Evolutionary conservation across 2,113 vertebrate species (phyloP), one percentile per base, ranked within the genome.

Genomic region (Syngnathoides biaculeatus): DNA sequence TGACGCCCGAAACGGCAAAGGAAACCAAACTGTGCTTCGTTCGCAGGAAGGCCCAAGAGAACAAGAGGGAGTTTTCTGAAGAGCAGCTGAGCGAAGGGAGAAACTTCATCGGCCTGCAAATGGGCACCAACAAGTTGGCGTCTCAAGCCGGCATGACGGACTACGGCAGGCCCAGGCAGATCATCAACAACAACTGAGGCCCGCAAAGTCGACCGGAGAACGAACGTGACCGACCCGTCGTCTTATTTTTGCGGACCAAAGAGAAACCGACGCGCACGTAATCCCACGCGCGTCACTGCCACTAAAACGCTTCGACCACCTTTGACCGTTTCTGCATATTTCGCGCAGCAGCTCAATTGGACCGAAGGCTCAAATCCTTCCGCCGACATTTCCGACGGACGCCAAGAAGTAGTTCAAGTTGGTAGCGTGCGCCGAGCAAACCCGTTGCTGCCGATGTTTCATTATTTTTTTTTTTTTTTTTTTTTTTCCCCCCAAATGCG

Each of bases 101-200:
- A 88, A 93, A 90, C 19, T 90, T 98, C 77, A 99, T 99, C 0
- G 96, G 96, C 56, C 83, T 98, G 79, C 97, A 98, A 88, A 98
- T 98, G 95, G 97, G 96, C 69, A 95, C 84, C 84, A 99, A 98
- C 87, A 93, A 88, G 88, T 94, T 95, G 11, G 96, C 96, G 47
- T 94, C 95, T 65, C 96, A 97, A 89, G 90, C 95, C 0, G 96
- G 96, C 67, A 98, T 96, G 95, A 95, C 93, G 0, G 93, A 95
- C 72, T 99, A 99, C 0, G 97, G 97, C 4, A 90, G 81, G 48
- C 93, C 92, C 65, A 90, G 97, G 84, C 97, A 98, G 92, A 98
- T 98, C 88, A 93, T 91, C 47, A 90, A 90, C 76, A 80, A 64
- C 55, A 24, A 19, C 68, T 47, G 4, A 63, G 24, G 64, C 59